These are phyloP conservation scores for Parnassius apollo DNA, from an alignment of 2,888 invertebrate species.

Conservation along the genomic window DNA sequence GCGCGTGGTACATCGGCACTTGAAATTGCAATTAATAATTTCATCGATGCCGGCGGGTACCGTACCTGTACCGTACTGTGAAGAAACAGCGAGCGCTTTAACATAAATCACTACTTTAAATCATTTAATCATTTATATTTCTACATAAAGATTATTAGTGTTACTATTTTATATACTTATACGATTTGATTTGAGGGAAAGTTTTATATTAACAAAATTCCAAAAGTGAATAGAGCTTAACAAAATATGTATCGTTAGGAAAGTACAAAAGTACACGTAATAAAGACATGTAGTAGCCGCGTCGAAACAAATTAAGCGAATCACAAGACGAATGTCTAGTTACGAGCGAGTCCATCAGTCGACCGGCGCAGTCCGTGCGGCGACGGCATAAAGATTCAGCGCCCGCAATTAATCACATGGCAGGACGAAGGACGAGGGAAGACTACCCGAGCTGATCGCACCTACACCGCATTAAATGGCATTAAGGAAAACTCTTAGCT, in stretches of 20 bases:
- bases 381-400: constrained; percentile 56
- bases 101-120: no score
- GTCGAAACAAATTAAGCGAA: constrained; percentile 35
- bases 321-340: constrained; percentile 41
- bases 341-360: constrained; percentile 46
- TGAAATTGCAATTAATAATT: no score
- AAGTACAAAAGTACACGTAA: constrained; percentile 19
- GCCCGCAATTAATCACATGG: constrained; percentile 65
- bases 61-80: no score
- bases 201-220: no score
- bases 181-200: no score
- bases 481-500: no score
- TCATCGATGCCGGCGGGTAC: no score
- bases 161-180: no score
- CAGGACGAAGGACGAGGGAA: constrained; percentile 46
- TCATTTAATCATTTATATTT: no score
- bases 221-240: not conserved
- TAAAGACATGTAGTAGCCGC: constrained; percentile 23
- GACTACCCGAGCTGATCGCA: constrained; percentile 27
- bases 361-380: constrained; percentile 46
- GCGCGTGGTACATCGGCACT: no score
- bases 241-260: constrained; percentile 3
- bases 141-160: no score
- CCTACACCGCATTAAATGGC: constrained; percentile 14
- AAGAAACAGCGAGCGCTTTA: no score